Evolutionary conservation across 2,113 vertebrate genomes (phyloP), one percentile per base, ranked within the genome.

Genomic region (Axis porcinus): DNA sequence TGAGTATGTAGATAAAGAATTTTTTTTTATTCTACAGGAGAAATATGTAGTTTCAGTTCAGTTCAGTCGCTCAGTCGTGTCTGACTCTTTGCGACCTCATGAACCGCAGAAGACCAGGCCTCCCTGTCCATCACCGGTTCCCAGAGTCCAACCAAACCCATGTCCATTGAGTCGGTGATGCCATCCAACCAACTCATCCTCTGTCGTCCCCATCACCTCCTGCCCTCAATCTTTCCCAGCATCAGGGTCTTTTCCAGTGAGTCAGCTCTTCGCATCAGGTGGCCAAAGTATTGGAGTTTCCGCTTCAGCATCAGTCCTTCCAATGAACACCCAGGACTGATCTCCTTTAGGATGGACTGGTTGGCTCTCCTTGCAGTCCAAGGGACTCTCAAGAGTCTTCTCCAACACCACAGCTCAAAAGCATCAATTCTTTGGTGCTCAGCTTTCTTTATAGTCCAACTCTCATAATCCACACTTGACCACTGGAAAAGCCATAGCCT

Each of bases 61-160:
- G 67, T 70, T 40, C 19, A 70, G n/a, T 70, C 19, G 5, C 17
- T 70, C 19, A 70, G 19, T 23, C n/a, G 1, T 70, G 67, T 70
- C 67, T 5, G 5, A 19, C n/a, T 70, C 64, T 70, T 70, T 70
- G 67, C 0, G 0, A 70, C n/a, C 67, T 5, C 10, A 40, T 70
- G 67, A 70, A 70, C 0, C 0, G 0, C 19, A 70, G 19, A n/a
- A 36, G 9, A 0, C n/a, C 67, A 70, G 67, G n/a, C n/a, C n/a
- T 40, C n/a, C 9, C 19, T 40, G 67, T 70, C n/a, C 67, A 40
- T 70, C n/a, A 23, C 19, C n/a, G 11, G 10, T 4, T 67, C 4
- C n/a, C 2, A 0, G n/a, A 21, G n/a, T 70, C n/a, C 2, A 70
- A 19, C 9, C 17, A 70, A 36, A 70, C 19, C 9, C n/a, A 70